Evolutionary conservation across 2,797 vertebrate species (phyloP).

Genomic region (Enteromius unitaeniatus): DNA sequence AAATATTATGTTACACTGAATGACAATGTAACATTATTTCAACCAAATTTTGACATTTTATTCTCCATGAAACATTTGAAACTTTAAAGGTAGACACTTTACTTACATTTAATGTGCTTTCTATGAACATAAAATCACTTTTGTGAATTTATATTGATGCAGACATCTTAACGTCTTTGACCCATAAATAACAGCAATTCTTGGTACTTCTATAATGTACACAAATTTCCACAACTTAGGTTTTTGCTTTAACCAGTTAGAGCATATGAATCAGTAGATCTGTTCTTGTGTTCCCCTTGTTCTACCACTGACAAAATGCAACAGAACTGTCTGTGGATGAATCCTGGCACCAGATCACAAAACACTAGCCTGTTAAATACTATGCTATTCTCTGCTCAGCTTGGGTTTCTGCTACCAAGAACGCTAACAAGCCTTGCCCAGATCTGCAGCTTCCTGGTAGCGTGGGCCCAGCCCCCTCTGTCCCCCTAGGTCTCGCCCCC

Average conservation of each 20-base stretch:
- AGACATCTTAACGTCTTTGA: no score
- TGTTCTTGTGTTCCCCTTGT: slow-evolving; percentile 34
- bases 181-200: background rate
- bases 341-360: slow-evolving; percentile 59
- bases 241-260: background rate
- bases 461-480: slow-evolving; percentile 38
- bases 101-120: no score
- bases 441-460: slow-evolving; percentile 60
- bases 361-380: slow-evolving; percentile 55
- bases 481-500: slow-evolving; percentile 28
- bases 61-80: no score
- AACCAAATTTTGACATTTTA: no score
- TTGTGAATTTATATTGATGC: no score
- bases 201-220: background rate
- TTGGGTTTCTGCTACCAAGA: slow-evolving; percentile 63
- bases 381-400: slow-evolving; percentile 61
- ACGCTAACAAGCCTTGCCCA: slow-evolving; percentile 54
- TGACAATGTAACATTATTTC: no score
- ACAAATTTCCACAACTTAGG: background rate
- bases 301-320: slow-evolving; percentile 22
- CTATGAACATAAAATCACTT: no score
- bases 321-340: slow-evolving; percentile 38
- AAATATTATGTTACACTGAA: no score
- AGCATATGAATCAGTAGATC: background rate
- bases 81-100: no score